Evolutionary conservation across 2,888 invertebrate species (phyloP), one percentile per base, ranked within the genome.

Genomic region (Actias luna): DNA sequence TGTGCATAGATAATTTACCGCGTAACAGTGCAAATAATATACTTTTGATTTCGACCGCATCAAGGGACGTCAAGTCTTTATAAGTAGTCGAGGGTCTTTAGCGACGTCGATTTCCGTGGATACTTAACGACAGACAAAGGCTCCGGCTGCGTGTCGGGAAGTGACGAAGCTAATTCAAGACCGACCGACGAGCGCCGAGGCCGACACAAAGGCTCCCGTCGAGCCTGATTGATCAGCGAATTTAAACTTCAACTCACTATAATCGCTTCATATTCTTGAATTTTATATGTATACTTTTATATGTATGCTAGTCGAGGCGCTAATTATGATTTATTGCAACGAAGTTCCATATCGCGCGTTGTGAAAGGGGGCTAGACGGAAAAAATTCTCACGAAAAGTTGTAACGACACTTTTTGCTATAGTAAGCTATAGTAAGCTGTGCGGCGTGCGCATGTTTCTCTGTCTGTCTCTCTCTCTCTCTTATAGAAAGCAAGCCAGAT

Each of bases 111-210:
- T 50, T 25, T 50, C 46, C 46, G 12, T 12, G 12, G 46, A 50
- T 25, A 50, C 46, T 50, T 50, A 50, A 50, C 46, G 46, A 50
- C 12, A 25, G 46, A 50, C 46, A 50, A 50, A 50, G 46, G 46
- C 1, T 12, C 29, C 7, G 29, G n/a, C 55, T 55, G n/a, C 55
- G 55, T 55, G 55, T 29, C 55, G 55, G 8, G 14, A n/a, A 29
- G 18, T 55, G 55, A 55, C 55, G 55, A 55, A 55, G 55, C 29
- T 55, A 55, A 55, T 55, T 29, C 14, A 27, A 29, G 16, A 8
- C 29, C 29, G 1, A n/a, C 55, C 29, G 55, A 55, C 55, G 29
- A 55, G 22, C 46, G 8, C 12, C 46, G 12, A 2, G 46, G 46
- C 22, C 46, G 46, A 22, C 10, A 3, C 46, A 14, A 50, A 25